Percentiles rank a stretch among this genome's conserved stretches.
These are phyloP conservation scores for Euura saliciscinereae DNA, from an alignment of 1,140 invertebrate species.

Conservation along the genomic window DNA sequence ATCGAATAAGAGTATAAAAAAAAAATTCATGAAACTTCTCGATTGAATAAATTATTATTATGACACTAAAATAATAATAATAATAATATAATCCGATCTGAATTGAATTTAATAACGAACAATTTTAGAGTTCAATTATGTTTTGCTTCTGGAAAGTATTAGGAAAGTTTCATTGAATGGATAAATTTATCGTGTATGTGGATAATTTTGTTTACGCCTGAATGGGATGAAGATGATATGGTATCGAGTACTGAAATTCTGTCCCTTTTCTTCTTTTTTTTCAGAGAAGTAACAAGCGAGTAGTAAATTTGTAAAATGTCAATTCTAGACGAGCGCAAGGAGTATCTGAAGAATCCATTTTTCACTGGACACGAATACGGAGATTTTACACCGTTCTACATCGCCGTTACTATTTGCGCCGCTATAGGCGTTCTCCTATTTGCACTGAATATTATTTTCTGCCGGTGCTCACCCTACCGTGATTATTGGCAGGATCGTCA, in stretches of 20 bases:
- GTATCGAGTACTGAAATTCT: background rate
- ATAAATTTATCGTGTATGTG: too few relatives aligned
- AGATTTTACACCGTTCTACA: conserved; percentile 78
- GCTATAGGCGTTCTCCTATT: conserved; percentile 72
- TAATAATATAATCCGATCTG: too few relatives aligned
- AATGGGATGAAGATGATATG: too few relatives aligned
- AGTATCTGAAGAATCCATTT: conserved; percentile 70
- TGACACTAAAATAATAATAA: too few relatives aligned
- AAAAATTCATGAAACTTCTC: too few relatives aligned
- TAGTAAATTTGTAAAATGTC: conserved; percentile 62
- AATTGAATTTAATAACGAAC: too few relatives aligned
- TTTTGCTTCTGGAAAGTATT: too few relatives aligned
- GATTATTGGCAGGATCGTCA: conserved; percentile 82
- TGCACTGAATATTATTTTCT: conserved; percentile 76
- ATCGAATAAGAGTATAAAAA: too few relatives aligned
- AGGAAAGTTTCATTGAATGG: too few relatives aligned
- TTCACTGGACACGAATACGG: conserved; percentile 67
- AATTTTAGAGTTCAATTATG: too few relatives aligned
- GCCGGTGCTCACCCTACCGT: conserved; percentile 79
- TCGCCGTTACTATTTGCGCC: conserved; percentile 77
- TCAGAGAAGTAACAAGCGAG: conserved; percentile 43
- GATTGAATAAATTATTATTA: too few relatives aligned
- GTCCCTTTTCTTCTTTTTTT: conserved; percentile 42
- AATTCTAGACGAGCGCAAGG: conserved; percentile 69
- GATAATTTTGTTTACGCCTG: too few relatives aligned